Evolutionary conservation across 92 coral and sea anemone species (phyloP).

Genomic region (Actinernus sp.): DNA sequence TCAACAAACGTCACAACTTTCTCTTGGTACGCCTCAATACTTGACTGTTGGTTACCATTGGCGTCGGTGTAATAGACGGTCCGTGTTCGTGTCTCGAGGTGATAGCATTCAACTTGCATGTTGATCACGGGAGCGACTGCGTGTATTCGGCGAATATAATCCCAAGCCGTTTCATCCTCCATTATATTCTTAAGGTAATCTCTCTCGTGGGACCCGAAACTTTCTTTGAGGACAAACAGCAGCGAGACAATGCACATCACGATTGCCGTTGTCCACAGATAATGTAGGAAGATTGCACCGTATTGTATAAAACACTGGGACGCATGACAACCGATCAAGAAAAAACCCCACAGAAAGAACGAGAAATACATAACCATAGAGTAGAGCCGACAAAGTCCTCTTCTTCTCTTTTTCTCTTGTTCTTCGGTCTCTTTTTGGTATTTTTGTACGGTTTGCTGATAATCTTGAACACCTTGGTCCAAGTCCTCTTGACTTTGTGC

Average conservation of each 20-base stretch:
- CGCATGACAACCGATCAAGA: slow-evolving; percentile 52
- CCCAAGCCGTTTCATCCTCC: slow-evolving; percentile 76
- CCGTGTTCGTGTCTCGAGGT: slow-evolving; percentile 67
- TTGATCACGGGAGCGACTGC: slow-evolving; percentile 52
- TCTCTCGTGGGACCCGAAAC: slow-evolving; percentile 67
- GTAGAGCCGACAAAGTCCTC: slow-evolving; percentile 57
- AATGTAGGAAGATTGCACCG: slow-evolving; percentile 46
- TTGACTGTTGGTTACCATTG: slow-evolving; percentile 67
- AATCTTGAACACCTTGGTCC: slow-evolving; percentile 58
- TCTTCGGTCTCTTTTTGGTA: slow-evolving; percentile 45
- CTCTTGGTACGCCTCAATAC: slow-evolving; percentile 67
- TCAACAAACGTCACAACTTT: slow-evolving; percentile 65
- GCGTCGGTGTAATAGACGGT: slow-evolving; percentile 70
- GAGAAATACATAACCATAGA: slow-evolving; percentile 74
- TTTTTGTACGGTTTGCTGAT: slow-evolving; percentile 52
- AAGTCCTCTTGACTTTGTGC: slow-evolving; percentile 69
- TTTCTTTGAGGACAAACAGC: slow-evolving; percentile 60
- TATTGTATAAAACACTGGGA: slow-evolving; percentile 43
- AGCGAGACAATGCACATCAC: slow-evolving; percentile 58
- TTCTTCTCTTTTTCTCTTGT: slow-evolving; percentile 60
- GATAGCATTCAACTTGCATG: slow-evolving; percentile 83
- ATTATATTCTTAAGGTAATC: slow-evolving; percentile 64
- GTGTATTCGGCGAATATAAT: slow-evolving; percentile 64
- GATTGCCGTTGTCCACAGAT: slow-evolving; percentile 51
- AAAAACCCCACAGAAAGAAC: slow-evolving; percentile 69